phyloP scores from a whole-genome alignment of 2,113 vertebrate species.

The Canis aureus region DNA sequence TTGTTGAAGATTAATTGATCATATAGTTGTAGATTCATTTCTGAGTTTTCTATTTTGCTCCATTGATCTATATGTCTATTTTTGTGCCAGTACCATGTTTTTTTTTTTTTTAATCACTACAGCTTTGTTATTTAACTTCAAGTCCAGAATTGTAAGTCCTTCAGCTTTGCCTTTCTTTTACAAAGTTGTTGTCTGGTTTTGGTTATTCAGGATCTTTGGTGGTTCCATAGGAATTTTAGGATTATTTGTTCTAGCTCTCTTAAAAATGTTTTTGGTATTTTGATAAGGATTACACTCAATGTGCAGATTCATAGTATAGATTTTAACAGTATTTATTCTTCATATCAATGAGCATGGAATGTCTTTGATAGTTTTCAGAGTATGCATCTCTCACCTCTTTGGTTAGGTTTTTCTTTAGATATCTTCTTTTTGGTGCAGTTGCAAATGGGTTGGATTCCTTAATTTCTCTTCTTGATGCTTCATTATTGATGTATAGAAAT shows the following conservation, averaged over 20 bases:
- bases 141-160: too few species aligned
- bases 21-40: neutral
- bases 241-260: neutral
- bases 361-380: neutral
- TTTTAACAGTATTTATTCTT: neutral
- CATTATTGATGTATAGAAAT: neutral
- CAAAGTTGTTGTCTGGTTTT: neutral
- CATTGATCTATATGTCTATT: neutral
- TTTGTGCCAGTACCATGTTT: neutral
- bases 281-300: neutral
- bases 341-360: neutral
- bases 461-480: neutral
- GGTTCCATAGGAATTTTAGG: neutral
- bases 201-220: neutral
- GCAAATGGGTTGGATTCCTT: neutral
- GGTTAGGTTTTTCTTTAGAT: neutral
- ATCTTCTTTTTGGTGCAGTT: neutral
- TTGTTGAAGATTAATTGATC: neutral
- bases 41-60: neutral
- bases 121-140: neutral
- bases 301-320: neutral
- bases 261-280: neutral
- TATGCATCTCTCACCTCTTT: neutral
- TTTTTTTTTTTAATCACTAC: neutral
- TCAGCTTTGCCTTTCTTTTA: too few species aligned